Base-by-base conservation (phyloP, 2,113 vertebrate species). In the Eretmodus cyanostictus region DNA sequence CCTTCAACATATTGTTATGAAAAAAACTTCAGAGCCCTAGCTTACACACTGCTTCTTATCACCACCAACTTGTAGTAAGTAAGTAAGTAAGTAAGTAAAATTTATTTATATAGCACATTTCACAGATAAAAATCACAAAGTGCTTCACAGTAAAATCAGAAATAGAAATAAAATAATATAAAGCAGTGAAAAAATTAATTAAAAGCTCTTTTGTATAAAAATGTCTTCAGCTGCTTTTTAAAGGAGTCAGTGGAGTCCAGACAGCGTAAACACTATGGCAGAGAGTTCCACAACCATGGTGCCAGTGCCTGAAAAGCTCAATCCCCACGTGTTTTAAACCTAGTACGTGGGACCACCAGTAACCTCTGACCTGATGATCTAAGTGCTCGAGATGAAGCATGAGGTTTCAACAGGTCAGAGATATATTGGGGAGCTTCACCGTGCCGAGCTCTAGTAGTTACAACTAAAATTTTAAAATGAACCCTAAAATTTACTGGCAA, bases 191-290 rank as follows among this genome's bases (percentile, higher is more conserved):
- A 59, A 59, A 29, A 57, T 0, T 3, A 29, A 16, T 57, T 29
- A 59, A 59, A 59, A 59, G 0, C 13, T 16, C 7, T 59, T 29
- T 29, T 57, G 55, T 57, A 16, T 57, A 57, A 29, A 57, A 57
- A 29, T 57, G 24, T 57, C 55, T 29, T 57, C 13, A 57, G 55
- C 13, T 29, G 55, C 24, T 29, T 57, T 57, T 57, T 16, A 57
- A 57, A 16, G 24, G 55, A 57, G 55, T 29, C 55, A 0, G 7
- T 57, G 24, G 24, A 57, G 24, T 57, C 24, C 7, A 29, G 55
- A 57, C 24, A 16, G 55, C 2, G 0, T 2, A 57, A 57, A 57
- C 2, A 29, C 55, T 29, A 57, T 0, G 0, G 55, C 13, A 57
- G 24, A 5, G 55, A 57, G 24, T 57, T 57, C 24, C 55, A 57